A percentile compares a stretch with the other conserved stretches of the same genome.
These are phyloP conservation scores for Diarsia dahlii DNA, from an alignment of 2,888 invertebrate species.

Conservation along the genomic window DNA sequence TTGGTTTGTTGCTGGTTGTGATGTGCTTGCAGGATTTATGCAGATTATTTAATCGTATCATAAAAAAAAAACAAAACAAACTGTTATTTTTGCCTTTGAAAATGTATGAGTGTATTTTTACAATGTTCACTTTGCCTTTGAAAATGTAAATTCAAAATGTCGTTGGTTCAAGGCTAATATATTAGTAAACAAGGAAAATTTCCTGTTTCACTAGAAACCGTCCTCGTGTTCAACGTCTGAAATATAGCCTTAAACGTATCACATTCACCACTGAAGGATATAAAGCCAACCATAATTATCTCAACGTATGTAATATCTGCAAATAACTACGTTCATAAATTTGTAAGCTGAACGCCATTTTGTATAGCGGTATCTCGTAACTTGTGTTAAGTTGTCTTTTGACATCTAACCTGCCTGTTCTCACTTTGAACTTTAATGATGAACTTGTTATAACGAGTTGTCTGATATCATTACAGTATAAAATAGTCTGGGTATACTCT, in stretches of 20 bases:
- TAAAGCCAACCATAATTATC: background rate
- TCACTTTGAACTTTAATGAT: slow-evolving; percentile 41
- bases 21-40: slow-evolving; percentile 1
- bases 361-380: slow-evolving; percentile 19
- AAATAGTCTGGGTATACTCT: background rate
- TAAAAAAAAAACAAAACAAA: no score
- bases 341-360: slow-evolving; percentile 17
- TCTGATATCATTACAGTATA: background rate
- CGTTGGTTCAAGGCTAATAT: no score
- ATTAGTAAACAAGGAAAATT: no score
- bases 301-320: slow-evolving; percentile 4
- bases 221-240: background rate
- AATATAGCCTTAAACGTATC: background rate
- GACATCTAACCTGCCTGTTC: slow-evolving; percentile 44
- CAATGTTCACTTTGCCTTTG: no score
- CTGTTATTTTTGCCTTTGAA: no score
- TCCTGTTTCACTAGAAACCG: background rate
- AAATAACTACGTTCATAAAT: slow-evolving; percentile 7
- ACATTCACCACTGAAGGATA: background rate
- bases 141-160: no score
- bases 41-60: background rate
- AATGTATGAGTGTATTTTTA: no score
- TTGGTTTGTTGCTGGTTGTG: slow-evolving; percentile 13
- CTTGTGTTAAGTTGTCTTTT: slow-evolving; percentile 32
- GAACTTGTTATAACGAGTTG: slow-evolving; percentile 15